These are phyloP conservation scores for Drosophila mayri DNA, from an alignment of 1,140 invertebrate genomes.

Conservation along the genomic window DNA sequence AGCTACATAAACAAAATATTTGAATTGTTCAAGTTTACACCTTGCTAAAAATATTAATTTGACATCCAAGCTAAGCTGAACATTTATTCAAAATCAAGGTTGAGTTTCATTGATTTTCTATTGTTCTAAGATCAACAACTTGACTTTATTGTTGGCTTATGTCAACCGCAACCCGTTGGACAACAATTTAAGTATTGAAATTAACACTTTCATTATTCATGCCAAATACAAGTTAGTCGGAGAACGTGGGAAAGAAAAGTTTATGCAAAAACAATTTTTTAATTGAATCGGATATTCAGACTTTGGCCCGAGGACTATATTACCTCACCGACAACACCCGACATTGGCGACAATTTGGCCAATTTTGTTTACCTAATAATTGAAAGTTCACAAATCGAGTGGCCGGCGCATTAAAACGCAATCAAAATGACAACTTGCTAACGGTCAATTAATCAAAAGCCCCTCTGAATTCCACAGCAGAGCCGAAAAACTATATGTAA, in stretches of 20 bases:
- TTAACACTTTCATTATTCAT: constrained; percentile 24
- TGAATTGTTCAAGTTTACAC: not conserved
- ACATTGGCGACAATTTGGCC: constrained; percentile 20
- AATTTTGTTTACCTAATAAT: constrained; percentile 63
- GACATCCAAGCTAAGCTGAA: not conserved
- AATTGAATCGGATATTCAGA: constrained; percentile 1
- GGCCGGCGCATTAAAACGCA: constrained; percentile 59
- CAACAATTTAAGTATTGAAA: constrained; percentile 14
- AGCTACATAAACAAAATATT: not conserved
- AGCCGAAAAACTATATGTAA: constrained; percentile 47
- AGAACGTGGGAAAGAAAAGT: constrained; percentile 32
- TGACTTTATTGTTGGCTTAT: constrained; percentile 7
- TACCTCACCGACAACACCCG: constrained; percentile 25
- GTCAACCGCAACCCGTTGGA: constrained; percentile 23
- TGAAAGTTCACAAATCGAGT: constrained; percentile 42
- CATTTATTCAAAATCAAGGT: not conserved
- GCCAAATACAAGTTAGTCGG: constrained; percentile 14
- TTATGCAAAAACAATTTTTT: constrained; percentile 10
- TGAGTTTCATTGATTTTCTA: too few relatives aligned
- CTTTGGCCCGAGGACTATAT: constrained; percentile 22
- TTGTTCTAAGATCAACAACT: constrained; percentile 6
- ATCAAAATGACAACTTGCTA: constrained; percentile 72
- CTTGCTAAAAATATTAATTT: not conserved
- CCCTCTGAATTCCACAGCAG: constrained; percentile 13
- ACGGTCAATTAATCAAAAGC: constrained; percentile 50